Evolutionary conservation across 2,888 invertebrate genomes (phyloP), one percentile per base, ranked within the genome.

Genomic region (Rhyacophila evoluta): DNA sequence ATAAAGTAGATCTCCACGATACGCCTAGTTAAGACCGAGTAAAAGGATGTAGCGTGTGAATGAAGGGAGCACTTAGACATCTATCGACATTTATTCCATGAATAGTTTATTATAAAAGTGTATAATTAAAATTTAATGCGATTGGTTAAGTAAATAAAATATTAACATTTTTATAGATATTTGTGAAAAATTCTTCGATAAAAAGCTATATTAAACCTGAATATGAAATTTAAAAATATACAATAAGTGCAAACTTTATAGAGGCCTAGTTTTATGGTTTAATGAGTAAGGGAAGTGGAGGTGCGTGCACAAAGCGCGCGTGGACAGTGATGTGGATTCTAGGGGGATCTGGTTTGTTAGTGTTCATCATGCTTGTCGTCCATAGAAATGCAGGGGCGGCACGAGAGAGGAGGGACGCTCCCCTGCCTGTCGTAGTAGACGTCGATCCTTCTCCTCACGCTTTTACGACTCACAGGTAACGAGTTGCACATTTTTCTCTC

Each of bases 381-480:
- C 74, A 81, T 28, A 72, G 82, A 36, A 82, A 82, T 72, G 81
- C 72, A 0, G 79, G 71, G 4, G 82, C 81, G 2, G 82, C 82
- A 1, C 74, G 81, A 10, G 79, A 76, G 8, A 68, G 82, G 8
- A 75, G 81, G 25, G 72, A 41, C 3, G 77, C 78, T 2, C 74
- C 78, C 10, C 41, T 55, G 3, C 28, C 41, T 6, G 15, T 41
- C 6, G 36, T 67, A 8, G 33, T 37, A 11, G 82, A 82, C 28
- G 28, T 41, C 2, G 71, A 79, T 38, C 80, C 81, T 25, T 73
- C 72, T 5, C 81, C 80, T 8, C 27, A 75, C 27, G 74, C 72
- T n/a, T 82, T 82, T 55, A 82, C 81, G 4, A 74, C 82, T n/a
- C 41, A 78, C 19, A 82, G 77, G 82, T 82, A 75, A 36, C 29